Percentiles rank a stretch among this genome's conserved stretches.
Conservation (phyloP, 2,113 vertebrate genomes). For the Anoplopoma fimbria region DNA sequence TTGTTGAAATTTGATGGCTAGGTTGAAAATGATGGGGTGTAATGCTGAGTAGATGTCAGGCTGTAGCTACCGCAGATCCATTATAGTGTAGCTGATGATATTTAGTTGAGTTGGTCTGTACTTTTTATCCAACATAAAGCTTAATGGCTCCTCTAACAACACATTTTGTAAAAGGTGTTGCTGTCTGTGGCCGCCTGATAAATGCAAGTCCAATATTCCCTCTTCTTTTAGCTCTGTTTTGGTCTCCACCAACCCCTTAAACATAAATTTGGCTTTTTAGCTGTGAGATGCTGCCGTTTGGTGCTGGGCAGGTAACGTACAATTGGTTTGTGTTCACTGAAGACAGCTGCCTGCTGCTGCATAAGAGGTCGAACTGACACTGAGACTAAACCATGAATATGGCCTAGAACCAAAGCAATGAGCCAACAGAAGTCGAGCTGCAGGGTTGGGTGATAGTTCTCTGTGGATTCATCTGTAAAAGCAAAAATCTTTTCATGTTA, state of each 20-base stretch:
- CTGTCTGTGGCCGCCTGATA: not conserved
- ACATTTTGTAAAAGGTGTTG: not conserved
- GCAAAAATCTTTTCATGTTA: not conserved
- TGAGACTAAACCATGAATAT: not conserved
- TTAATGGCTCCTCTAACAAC: not conserved
- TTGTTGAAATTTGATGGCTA: not conserved
- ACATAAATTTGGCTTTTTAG: not conserved
- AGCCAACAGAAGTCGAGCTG: not conserved
- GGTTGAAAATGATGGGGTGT: not conserved
- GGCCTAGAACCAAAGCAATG: not conserved
- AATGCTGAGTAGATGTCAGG: slow-evolving; percentile 5
- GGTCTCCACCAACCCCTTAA: not conserved
- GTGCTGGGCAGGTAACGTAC: not conserved
- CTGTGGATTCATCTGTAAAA: not conserved
- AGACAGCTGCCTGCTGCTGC: not conserved
- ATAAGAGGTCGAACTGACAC: not conserved
- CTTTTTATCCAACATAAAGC: not conserved
- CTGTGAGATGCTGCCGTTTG: not conserved
- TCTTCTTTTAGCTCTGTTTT: not conserved
- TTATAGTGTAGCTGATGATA: not conserved
- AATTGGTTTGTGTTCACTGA: not conserved
- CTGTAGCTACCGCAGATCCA: not conserved
- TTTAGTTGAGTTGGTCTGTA: not conserved
- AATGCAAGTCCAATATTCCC: not conserved
- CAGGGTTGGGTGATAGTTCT: not conserved